Evolutionary conservation across 2,113 vertebrate species (phyloP).

Genomic region (Anhinga anhinga): DNA sequence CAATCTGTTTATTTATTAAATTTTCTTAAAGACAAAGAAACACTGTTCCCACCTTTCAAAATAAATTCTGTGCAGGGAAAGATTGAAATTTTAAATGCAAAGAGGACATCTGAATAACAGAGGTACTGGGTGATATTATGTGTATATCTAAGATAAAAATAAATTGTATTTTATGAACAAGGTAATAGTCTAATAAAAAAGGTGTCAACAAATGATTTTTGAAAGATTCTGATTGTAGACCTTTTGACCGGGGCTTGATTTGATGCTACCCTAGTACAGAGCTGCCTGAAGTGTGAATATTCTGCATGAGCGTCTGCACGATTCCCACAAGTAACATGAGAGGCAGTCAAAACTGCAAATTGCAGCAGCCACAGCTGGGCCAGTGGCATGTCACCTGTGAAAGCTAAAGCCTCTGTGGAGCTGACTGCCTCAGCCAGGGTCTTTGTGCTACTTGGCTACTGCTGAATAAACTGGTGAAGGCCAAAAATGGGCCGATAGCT

Average conservation of each 20-base stretch:
- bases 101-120: not conserved
- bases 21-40: not conserved
- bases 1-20: not conserved
- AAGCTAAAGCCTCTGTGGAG: not conserved
- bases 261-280: not conserved
- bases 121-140: not conserved
- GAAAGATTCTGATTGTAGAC: not conserved
- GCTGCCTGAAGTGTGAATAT: not conserved
- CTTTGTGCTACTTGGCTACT: not conserved
- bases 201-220: not conserved
- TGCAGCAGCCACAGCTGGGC: fast-evolving
- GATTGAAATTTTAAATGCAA: not conserved
- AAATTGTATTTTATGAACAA: not conserved
- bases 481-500: not conserved
- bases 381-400: not conserved
- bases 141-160: not conserved
- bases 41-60: not conserved
- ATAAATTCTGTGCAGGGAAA: not conserved
- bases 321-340: not conserved
- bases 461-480: not conserved
- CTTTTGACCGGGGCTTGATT: not conserved
- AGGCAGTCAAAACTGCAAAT: not conserved
- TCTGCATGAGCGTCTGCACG: not conserved
- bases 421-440: not conserved
- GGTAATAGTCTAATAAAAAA: not conserved